Base-by-base conservation (phyloP, 2,888 invertebrate genomes). In the Rhagonycha fulva region DNA sequence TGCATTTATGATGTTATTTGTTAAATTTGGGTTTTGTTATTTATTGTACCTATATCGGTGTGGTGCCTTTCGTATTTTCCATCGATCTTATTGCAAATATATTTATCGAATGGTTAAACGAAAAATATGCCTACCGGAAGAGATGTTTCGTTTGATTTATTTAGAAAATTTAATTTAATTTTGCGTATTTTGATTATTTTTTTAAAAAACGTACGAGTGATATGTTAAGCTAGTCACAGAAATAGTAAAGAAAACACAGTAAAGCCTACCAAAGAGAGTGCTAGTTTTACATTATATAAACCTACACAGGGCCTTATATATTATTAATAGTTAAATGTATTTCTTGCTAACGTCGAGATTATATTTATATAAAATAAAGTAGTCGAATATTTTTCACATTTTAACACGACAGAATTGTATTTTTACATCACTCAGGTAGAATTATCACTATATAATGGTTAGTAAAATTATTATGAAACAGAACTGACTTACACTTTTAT, bases 351-450 rank as follows among this genome's bases (percentile, higher is more conserved):
- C 70, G 68, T 73, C 71, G 47, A 75, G 67, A 70, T 71, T 79
- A 80, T 78, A 79, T 77, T 47, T 47, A 47, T 47, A 47, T 47
- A 47, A 47, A 19, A 47, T 47, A 47, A 47, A 47, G 47, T 47
- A 47, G 47, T 47, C 47, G n/a, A n/a, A 47, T 47, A 47, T 47
- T 47, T 78, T 79, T 79, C 80, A 76, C 78, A 79, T 68, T 70
- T 68, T 68, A 30, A 78, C 75, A 75, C 73, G 73, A 62, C 73
- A 74, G 72, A 79, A 75, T 72, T 80, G 81, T 83, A 83, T 83
- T 83, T 83, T 81, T 83, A 82, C 81, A 80, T 78, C 82, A 82
- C 83, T 82, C 83, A 82, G 83, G 83, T 83, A 83, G 83, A 80
- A 76, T 81, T 79, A 77, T 81, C 80, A 77, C 79, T 19, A 19